Evolutionary conservation across 2,888 invertebrate species (phyloP).

Genomic region (Trypoxylon attenuatum): DNA sequence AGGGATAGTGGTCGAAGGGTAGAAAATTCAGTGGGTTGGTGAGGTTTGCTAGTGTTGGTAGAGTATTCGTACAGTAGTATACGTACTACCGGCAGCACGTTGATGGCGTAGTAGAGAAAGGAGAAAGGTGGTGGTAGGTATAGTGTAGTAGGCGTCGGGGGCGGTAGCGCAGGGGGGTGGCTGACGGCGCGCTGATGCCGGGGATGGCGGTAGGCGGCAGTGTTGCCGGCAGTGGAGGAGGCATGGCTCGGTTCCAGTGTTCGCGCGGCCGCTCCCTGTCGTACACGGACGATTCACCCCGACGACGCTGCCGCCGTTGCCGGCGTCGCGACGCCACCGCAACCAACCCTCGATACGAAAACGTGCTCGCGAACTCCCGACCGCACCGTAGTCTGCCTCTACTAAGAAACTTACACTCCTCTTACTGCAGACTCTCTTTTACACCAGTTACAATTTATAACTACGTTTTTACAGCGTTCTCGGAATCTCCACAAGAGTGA

Average conservation of each 20-base stretch:
- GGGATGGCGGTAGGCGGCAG: slow-evolving; percentile 36
- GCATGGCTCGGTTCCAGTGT: slow-evolving; percentile 69
- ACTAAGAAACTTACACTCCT: too few relatives aligned
- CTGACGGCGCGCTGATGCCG: slow-evolving; percentile 27
- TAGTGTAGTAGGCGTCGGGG: slow-evolving; percentile 8
- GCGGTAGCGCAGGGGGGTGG: background rate
- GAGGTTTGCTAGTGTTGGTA: slow-evolving; percentile 9
- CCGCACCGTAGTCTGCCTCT: too few relatives aligned
- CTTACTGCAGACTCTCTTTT: too few relatives aligned
- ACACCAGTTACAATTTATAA: too few relatives aligned
- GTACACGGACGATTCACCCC: slow-evolving; percentile 61
- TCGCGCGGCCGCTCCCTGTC: slow-evolving; percentile 74
- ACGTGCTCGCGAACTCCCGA: slow-evolving; percentile 58
- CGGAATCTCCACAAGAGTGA: too few relatives aligned
- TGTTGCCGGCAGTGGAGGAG: slow-evolving; percentile 57
- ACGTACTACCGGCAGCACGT: slow-evolving; percentile 36
- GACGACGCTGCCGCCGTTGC: slow-evolving; percentile 37
- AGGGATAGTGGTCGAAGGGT: slow-evolving; percentile 55
- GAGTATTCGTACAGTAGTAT: too few relatives aligned
- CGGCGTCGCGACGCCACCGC: slow-evolving; percentile 55
- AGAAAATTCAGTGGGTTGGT: slow-evolving; percentile 40
- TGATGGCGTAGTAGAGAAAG: slow-evolving; percentile 32
- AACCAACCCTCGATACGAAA: slow-evolving; percentile 41
- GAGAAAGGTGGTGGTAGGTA: slow-evolving; percentile 35
- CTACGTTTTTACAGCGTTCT: too few relatives aligned